These are phyloP conservation scores for Eudasyphora cyanicolor DNA, from an alignment of 2,888 invertebrate species.

Conservation along the genomic window DNA sequence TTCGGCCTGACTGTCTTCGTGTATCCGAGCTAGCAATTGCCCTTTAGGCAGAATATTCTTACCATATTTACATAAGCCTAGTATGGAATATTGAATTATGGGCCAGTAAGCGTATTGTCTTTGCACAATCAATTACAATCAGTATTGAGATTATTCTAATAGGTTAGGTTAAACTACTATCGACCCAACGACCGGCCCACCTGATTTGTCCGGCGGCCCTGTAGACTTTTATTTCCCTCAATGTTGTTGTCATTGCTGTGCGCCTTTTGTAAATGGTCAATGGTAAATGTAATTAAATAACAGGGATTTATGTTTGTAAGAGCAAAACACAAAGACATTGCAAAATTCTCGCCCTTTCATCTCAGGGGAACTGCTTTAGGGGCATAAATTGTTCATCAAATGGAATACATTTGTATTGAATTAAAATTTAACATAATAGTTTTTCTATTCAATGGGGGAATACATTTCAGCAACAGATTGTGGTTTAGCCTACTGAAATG, in stretches of 20 bases:
- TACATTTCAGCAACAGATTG: no score
- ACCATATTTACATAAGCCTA: background rate
- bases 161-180: slow-evolving; percentile 33
- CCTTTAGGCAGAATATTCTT: background rate
- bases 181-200: background rate
- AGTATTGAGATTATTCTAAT: slow-evolving; percentile 49
- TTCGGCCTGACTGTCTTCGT: no score
- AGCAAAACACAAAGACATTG: background rate
- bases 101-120: background rate
- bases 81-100: slow-evolving; percentile 45
- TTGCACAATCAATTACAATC: slow-evolving; percentile 57
- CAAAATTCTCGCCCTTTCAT: background rate
- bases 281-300: slow-evolving; percentile 19
- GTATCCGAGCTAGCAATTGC: background rate
- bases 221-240: background rate
- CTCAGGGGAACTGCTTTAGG: background rate
- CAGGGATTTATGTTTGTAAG: background rate
- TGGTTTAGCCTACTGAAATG: no score
- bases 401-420: slow-evolving; percentile 12
- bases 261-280: background rate
- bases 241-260: background rate
- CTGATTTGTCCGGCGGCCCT: background rate
- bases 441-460: background rate
- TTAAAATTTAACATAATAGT: background rate
- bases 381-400: background rate